Conservation (phyloP, 2,888 invertebrate genomes). For the Aphodius granarius region DNA sequence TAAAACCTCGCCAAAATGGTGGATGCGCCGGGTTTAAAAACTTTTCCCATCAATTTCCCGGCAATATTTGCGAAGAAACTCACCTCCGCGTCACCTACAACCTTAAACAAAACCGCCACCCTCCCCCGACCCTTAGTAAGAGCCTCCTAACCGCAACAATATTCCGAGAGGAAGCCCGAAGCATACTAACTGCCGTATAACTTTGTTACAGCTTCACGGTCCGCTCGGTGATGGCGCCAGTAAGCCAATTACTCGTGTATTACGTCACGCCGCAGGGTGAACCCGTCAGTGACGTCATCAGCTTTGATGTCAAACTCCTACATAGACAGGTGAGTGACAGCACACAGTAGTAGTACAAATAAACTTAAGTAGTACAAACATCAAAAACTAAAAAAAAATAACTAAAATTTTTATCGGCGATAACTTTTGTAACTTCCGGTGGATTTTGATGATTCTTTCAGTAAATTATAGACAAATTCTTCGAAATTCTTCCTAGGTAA, state of each 20-base stretch:
- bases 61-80: not conserved
- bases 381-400: too few species aligned
- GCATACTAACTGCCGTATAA: not conserved
- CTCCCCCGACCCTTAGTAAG: not conserved
- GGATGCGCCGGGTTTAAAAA: not conserved
- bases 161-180: not conserved
- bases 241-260: conserved; percentile 67
- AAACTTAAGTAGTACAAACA: too few species aligned
- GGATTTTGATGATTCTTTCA: too few species aligned
- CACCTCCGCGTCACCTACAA: not conserved
- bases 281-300: conserved; percentile 68
- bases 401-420: too few species aligned
- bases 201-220: conserved; percentile 62
- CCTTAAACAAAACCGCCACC: not conserved
- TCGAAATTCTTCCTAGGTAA: too few species aligned
- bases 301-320: conserved; percentile 64
- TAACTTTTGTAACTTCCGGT: too few species aligned
- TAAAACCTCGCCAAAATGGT: not conserved
- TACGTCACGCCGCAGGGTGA: conserved; percentile 68
- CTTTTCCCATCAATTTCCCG: not conserved
- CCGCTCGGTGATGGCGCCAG: conserved; percentile 68
- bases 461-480: too few species aligned
- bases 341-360: too few species aligned
- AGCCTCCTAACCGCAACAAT: not conserved
- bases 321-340: conserved; percentile 61